These are phyloP conservation scores for Sebastes baramenuke DNA, from an alignment of 2,797 vertebrate genomes.

Conservation along the genomic window DNA sequence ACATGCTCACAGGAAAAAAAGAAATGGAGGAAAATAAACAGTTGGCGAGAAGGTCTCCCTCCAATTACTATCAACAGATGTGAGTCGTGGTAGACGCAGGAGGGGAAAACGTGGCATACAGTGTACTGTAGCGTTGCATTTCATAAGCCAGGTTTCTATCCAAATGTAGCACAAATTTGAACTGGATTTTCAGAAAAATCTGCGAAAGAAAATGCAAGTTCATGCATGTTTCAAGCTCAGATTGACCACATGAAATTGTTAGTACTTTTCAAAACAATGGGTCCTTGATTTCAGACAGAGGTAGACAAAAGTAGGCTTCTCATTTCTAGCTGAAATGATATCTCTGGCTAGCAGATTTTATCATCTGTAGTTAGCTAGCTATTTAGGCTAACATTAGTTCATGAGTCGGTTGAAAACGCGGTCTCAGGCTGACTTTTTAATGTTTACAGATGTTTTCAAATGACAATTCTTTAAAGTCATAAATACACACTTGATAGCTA, in stretches of 20 bases:
- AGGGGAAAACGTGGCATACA: background rate
- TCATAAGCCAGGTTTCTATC: background rate
- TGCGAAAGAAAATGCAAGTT: background rate
- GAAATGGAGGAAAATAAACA: conserved; percentile 67
- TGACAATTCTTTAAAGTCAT: background rate
- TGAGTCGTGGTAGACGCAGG: conserved; percentile 11
- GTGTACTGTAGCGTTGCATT: background rate
- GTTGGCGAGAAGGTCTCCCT: conserved; percentile 48
- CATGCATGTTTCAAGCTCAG: background rate
- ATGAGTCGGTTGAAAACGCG: background rate
- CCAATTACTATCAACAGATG: conserved; percentile 68
- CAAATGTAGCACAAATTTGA: background rate
- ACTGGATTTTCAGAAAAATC: background rate
- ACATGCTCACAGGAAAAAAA: conserved; percentile 60
- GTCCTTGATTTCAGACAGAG: no score
- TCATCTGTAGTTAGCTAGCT: background rate
- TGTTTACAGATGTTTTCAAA: background rate
- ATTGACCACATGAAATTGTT: background rate
- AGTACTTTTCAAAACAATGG: no score
- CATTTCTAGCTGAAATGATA: background rate
- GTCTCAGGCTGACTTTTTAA: background rate
- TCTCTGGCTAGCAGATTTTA: background rate
- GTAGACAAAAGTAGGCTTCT: no score
- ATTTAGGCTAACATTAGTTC: background rate
- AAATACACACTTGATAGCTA: background rate